Evolutionary conservation across 2,113 vertebrate genomes (phyloP), one percentile per base, ranked within the genome.

Genomic region (Odocoileus hemionus): DNA sequence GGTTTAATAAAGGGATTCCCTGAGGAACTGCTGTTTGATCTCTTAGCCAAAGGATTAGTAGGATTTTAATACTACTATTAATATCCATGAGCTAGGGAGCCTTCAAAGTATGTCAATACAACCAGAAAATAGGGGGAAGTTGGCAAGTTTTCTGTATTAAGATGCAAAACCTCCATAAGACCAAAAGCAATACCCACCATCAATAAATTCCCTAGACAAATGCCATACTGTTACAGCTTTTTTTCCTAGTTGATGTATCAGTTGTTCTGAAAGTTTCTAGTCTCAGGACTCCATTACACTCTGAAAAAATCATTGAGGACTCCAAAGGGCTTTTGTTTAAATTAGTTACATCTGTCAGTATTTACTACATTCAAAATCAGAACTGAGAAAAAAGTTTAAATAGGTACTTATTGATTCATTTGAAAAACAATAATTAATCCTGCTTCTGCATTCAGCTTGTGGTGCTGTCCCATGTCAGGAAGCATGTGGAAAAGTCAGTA

Each of bases 1-100:
- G 50, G 54, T 67, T 36, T 74, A 89, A 94, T 54, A 70, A 86
- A 94, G 85, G 70, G 47, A 50, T 88, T 92, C 64, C 76, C 80
- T 55, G 43, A 78, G 85, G 88, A 97, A 96, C 85, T 91, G 64
- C 47, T 79, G 15, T 93, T 93, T 92, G 92, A 92, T 97, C 79
- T 95, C 12, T 85, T 92, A 79, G 11, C 95, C 47, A 88, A 60
- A 67, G 80, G 85, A 95, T 92, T 93, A 55, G 85, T 50, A 25
- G 55, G 76, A 90, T 96, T 92, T 97, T 78, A 90, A 90, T 54
- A 74, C 33, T 61, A 61, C 15, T 92, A 39, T 86, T 79, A 67
- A 86, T 92, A 84, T n/a, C 30, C 55, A 96, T 70, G 58, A 91
- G 36, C 50, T 91, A 84, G 39, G 25, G 36, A 80, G 25, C n/a